Base-by-base conservation (phyloP, 2,113 vertebrate genomes). In the Proteles cristata region DNA sequence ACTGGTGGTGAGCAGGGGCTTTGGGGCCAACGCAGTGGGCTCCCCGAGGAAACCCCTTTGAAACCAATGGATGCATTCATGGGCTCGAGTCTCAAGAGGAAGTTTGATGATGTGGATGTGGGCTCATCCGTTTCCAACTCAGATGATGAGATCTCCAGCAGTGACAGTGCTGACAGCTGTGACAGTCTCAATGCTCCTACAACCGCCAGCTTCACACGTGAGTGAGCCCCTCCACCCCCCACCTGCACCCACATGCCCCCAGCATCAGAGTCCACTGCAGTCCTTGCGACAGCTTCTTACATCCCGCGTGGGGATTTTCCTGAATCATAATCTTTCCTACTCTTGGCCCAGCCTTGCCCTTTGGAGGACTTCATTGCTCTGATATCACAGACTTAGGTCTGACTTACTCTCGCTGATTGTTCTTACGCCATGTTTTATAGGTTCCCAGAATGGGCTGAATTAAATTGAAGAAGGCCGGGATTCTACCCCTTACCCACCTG, bases 161-260 rank as follows among this genome's bases (percentile, higher is more conserved):
- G 99, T 31, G 99, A 99, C 99, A 99, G 99, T 58, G 99, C 99
- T 0, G 99, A 99, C 98, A 99, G 99, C 99, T 99, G 99, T 6
- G 99, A 99, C 99, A 99, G 99, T 98, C 98, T 99, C 99, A 99
- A 99, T 94, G 99, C 99, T 39, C 99, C 99, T 26, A 99, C 99
- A 95, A 99, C 98, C 97, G 96, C 99, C 16, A 97, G 99, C 66
- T 98, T 99, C 97, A 99, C 99, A 81, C 99, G 99, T 99, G 99
- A 99, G 99, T 98, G 77, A 53, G 50, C 97, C 26, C 1, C 33
- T 28, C 87, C 69, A 28, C 39, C 39, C 3, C 84, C n/a, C 4
- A 7, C 21, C 17, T 35, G 6, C 9, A 31, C 69, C 76, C 83
- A 17, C 6, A 10, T 7, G 35, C 74, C 81, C 35, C 26, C 16